A percentile compares a stretch with the other conserved stretches of the same genome.
These are phyloP conservation scores for Drosophila neocordata DNA, from an alignment of 1,140 invertebrate genomes.

Conservation along the genomic window DNA sequence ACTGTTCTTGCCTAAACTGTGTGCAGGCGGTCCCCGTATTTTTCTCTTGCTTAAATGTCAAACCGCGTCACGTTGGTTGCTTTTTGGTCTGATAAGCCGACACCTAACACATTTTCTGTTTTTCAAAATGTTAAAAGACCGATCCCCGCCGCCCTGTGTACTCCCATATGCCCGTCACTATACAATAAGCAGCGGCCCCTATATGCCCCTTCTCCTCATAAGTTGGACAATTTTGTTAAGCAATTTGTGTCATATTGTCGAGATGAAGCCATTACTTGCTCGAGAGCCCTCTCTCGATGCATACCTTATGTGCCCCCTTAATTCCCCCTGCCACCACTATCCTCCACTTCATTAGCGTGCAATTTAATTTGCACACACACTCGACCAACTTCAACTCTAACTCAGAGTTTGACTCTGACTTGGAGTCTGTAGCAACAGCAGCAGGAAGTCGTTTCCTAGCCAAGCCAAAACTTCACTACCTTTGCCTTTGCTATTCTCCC, in stretches of 20 bases:
- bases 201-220: not conserved
- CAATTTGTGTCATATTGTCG: conserved; percentile 73
- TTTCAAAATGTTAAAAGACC: conserved; percentile 1
- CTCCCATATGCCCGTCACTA: not conserved
- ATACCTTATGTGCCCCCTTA: not conserved
- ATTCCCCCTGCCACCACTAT: conserved; percentile 1
- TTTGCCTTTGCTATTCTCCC: not conserved
- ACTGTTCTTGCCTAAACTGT: conserved; percentile 1
- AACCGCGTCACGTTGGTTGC: conserved; percentile 49
- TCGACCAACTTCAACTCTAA: conserved; percentile 24
- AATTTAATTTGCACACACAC: conserved; percentile 79
- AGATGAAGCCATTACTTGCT: conserved; percentile 64
- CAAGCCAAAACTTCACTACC: conserved; percentile 23
- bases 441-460: conserved; percentile 48
- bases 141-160: not conserved
- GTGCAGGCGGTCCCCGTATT: conserved; percentile 57
- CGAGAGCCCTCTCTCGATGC: not conserved
- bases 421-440: conserved; percentile 21
- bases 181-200: too few relatives aligned
- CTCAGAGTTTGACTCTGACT: not conserved
- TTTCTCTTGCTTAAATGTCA: conserved; percentile 74
- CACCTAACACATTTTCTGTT: conserved; percentile 41
- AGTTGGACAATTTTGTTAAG: conserved; percentile 52
- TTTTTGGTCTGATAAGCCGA: conserved; percentile 6
- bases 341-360: conserved; percentile 74